Evolutionary conservation across 2,888 invertebrate genomes (phyloP).

Genomic region (Hemicrepidius hirtus): DNA sequence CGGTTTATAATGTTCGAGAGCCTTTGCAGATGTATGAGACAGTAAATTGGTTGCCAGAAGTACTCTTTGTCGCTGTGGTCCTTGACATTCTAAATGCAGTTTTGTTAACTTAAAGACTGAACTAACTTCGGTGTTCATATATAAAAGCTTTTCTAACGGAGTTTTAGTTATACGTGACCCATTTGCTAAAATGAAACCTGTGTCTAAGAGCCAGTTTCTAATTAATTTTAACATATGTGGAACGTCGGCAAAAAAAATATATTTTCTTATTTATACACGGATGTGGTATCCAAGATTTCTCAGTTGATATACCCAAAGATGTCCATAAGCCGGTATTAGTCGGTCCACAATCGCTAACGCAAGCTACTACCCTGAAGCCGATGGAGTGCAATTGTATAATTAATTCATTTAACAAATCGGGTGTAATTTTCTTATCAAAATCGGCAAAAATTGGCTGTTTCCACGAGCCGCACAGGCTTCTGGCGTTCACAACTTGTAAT

Average conservation of each 20-base stretch:
- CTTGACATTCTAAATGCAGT: not conserved
- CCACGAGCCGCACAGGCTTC: not conserved
- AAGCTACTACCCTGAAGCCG: slow-evolving; percentile 54
- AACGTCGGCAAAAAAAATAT: slow-evolving; percentile 54
- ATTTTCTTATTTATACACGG: not conserved
- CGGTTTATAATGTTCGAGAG: not conserved
- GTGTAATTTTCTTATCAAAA: slow-evolving; percentile 53
- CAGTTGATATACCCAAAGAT: too few relatives aligned
- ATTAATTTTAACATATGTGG: slow-evolving; percentile 56
- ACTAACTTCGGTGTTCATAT: not conserved
- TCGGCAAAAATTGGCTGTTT: slow-evolving; percentile 31
- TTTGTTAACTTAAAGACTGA: not conserved
- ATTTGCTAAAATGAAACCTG: slow-evolving; percentile 29
- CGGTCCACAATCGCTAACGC: slow-evolving; percentile 55
- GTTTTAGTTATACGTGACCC: not conserved
- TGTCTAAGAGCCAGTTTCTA: slow-evolving; percentile 56
- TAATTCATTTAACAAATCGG: slow-evolving; percentile 42
- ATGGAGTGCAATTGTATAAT: slow-evolving; percentile 48
- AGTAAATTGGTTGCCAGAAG: not conserved
- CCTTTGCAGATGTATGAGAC: not conserved
- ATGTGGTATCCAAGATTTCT: not conserved
- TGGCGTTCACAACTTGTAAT: slow-evolving; percentile 51
- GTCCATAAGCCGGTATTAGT: slow-evolving; percentile 42
- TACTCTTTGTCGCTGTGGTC: not conserved
- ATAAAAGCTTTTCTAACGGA: not conserved